Conservation (phyloP, 1,140 invertebrate genomes). For the Ladona fulva region DNA sequence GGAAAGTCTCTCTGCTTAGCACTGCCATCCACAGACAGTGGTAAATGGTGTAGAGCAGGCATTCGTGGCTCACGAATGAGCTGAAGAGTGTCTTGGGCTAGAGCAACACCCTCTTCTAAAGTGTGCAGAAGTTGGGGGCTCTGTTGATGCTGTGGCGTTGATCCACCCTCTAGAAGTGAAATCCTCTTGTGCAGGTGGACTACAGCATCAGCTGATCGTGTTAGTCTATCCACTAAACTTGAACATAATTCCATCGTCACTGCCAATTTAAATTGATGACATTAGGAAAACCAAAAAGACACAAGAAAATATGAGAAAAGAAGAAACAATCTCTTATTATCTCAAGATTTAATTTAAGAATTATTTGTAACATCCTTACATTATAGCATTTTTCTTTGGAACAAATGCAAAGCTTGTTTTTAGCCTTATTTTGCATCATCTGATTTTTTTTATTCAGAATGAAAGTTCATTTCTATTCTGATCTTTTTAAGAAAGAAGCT, state of each 20-base stretch:
- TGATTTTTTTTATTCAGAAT: too few species aligned
- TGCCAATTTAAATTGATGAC: too few species aligned
- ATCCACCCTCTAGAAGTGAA: slow-evolving; percentile 28
- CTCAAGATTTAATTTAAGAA: too few species aligned
- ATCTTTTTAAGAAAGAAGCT: too few species aligned
- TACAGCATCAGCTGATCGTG: slow-evolving; percentile 51
- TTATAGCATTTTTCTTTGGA: too few species aligned
- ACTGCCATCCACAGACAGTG: neutral
- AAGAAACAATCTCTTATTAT: too few species aligned
- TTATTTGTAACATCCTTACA: too few species aligned
- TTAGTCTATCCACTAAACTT: slow-evolving; percentile 52
- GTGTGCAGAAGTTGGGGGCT: neutral
- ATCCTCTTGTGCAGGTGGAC: slow-evolving; percentile 53
- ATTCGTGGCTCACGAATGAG: neutral
- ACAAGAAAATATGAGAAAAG: too few species aligned
- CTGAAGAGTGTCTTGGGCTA: neutral
- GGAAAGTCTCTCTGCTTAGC: neutral
- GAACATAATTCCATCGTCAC: slow-evolving; percentile 53
- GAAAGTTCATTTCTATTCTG: too few species aligned
- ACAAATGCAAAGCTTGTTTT: too few species aligned
- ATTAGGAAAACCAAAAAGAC: too few species aligned
- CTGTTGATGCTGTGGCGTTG: neutral
- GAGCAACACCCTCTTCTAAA: neutral
- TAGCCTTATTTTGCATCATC: too few species aligned
- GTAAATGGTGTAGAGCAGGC: neutral